Evolutionary conservation across 1,140 invertebrate genomes (phyloP), one percentile per base, ranked within the genome.

Genomic region (Mactra quadrangularis): DNA sequence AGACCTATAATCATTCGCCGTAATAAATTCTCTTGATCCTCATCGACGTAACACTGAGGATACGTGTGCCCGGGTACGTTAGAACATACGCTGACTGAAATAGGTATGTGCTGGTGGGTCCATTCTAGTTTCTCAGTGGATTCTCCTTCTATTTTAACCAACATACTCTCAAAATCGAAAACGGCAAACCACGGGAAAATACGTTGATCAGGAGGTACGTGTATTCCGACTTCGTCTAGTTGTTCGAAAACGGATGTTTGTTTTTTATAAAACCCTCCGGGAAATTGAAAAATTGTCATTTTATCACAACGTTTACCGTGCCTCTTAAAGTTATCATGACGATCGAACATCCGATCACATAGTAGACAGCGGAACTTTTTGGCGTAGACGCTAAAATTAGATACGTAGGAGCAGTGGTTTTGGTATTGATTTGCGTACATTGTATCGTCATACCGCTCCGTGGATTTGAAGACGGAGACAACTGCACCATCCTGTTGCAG

Each of bases 351-450:
- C 2, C 35, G 47, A 19, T 66, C 52, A 31, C 71, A 82, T 4
- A 47, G 53, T 19, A 31, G 50, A 47, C 57, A 74, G 7, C 35
- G 47, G 33, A 52, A 74, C 31, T 82, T 82, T 41, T 75, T 17
- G 13, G 70, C 60, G 35, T 74, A 76, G 1, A 33, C 6, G 19
- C 7, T 19, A 25, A 83, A 62, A 25, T 66, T 38, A 9, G 22
- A 3, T 22, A 68, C 52, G 22, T 64, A 71, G 1, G 55, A 72
- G 3, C 52, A 41, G 35, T 76, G 81, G 25, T 75, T 68, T 29
- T 83, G 60, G 45, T 33, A 83, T 19, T 75, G 1, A n/a, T 76
- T 68, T 1, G 76, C 22, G 29, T 75, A 60, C 71, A 83, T 75
- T 13, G 62, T 76, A n/a, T 3, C 25, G 0, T 74, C 38, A 25